Conservation (phyloP, 2,797 vertebrate species). For the Pelochelys cantorii region DNA sequence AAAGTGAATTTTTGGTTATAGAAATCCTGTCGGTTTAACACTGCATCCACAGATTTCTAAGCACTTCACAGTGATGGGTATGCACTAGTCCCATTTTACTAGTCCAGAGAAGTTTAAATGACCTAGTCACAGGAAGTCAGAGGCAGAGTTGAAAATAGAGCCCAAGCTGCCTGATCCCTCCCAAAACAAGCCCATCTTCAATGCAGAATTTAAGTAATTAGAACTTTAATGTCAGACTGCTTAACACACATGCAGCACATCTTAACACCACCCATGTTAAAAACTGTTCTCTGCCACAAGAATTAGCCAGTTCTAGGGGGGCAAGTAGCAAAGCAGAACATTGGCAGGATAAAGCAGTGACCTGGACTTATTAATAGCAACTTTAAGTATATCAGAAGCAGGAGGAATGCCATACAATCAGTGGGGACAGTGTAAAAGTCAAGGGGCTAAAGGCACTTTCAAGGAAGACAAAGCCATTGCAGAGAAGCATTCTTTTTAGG, state of each 20-base stretch:
- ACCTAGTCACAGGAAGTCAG: constrained; percentile 63
- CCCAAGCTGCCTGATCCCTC: constrained; percentile 47
- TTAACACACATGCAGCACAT: rapidly evolving
- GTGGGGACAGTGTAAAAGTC: neutral
- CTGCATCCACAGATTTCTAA: constrained; percentile 34
- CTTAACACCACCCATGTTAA: neutral
- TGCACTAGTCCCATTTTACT: constrained; percentile 22
- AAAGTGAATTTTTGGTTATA: neutral
- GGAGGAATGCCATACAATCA: neutral
- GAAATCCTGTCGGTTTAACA: too few relatives aligned
- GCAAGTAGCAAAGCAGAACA: constrained; percentile 1
- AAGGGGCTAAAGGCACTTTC: neutral
- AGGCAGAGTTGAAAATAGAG: constrained; percentile 46
- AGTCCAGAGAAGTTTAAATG: constrained; percentile 57
- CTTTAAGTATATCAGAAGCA: neutral
- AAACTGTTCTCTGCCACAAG: constrained; percentile 41
- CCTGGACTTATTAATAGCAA: neutral
- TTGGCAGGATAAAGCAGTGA: neutral
- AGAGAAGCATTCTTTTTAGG: neutral
- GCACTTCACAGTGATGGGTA: constrained; percentile 54
- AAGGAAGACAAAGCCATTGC: neutral
- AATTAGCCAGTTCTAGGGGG: neutral
- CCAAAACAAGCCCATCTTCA: neutral
- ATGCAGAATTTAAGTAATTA: constrained; percentile 20
- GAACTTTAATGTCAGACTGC: neutral